Conservation (phyloP, 2,113 vertebrate genomes). For the Paradoxurus hermaphroditus region DNA sequence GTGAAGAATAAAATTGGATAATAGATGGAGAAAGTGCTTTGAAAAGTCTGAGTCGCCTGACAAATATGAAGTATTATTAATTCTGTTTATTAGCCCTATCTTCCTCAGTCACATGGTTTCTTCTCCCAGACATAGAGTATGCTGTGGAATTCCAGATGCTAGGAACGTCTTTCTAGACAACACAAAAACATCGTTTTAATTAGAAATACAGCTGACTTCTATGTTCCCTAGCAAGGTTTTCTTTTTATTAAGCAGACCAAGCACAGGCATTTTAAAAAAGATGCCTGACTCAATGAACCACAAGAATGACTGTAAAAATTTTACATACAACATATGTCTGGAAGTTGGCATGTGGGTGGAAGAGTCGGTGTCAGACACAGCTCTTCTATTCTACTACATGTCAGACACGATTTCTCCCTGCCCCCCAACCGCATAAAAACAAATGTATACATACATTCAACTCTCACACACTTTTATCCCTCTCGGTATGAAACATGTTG, state of each 20-base stretch:
- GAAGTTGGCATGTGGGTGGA: neutral
- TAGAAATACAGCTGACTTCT: neutral
- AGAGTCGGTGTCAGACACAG: neutral
- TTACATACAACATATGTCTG: neutral
- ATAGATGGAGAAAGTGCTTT: neutral
- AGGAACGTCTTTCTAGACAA: slow-evolving; percentile 22
- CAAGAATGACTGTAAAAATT: neutral
- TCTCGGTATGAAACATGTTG: neutral
- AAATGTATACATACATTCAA: accelerated
- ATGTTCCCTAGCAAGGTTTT: neutral
- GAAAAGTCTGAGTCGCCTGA: neutral
- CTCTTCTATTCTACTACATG: neutral
- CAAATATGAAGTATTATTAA: neutral
- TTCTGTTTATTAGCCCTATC: neutral
- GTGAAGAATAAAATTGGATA: neutral
- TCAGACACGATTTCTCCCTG: neutral
- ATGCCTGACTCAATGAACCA: neutral
- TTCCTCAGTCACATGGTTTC: neutral
- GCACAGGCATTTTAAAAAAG: slow-evolving; percentile 36
- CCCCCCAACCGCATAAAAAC: neutral
- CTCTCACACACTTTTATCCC: neutral
- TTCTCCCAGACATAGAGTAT: neutral
- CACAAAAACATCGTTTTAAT: slow-evolving; percentile 1
- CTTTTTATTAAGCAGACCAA: slow-evolving; percentile 48
- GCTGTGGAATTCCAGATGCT: neutral